Evolutionary conservation across 2,797 vertebrate genomes (phyloP).

Genomic region (Falco naumanni): DNA sequence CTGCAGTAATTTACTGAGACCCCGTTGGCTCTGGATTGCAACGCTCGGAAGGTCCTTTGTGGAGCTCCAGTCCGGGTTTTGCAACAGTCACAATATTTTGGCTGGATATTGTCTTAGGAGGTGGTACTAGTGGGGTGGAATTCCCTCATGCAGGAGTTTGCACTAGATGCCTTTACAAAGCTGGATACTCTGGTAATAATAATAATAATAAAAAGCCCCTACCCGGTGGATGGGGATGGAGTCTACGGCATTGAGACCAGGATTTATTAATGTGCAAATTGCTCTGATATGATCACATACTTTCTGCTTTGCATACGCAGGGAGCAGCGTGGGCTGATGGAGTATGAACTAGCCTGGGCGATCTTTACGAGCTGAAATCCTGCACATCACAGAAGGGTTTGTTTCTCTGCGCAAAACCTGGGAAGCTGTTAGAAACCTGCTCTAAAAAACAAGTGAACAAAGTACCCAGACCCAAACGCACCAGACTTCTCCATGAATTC

Average conservation of each 20-base stretch:
- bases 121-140: conserved; percentile 80
- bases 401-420: conserved; percentile 22
- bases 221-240: conserved; percentile 76
- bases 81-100: conserved; percentile 75
- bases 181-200: conserved; percentile 77
- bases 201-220: conserved; percentile 43
- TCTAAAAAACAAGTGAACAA: conserved; percentile 11
- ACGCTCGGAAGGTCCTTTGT: conserved; percentile 69
- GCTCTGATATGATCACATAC: conserved; percentile 74
- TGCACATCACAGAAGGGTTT: conserved; percentile 51
- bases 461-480: background rate
- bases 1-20: conserved; percentile 49
- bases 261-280: conserved; percentile 78
- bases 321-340: conserved; percentile 69
- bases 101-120: conserved; percentile 79
- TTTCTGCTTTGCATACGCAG: conserved; percentile 67
- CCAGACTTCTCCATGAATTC: conserved; percentile 47
- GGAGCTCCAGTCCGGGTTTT: conserved; percentile 83
- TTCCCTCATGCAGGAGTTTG: conserved; percentile 79
- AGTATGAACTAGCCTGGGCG: conserved; percentile 41
- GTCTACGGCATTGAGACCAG: conserved; percentile 75
- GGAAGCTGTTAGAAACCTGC: conserved; percentile 30
- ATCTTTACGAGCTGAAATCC: conserved; percentile 56
- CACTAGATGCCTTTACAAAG: conserved; percentile 74
- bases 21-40: conserved; percentile 61